phyloP scores from a whole-genome alignment of 2,888 invertebrate species.

The Amblyteles armatorius region DNA sequence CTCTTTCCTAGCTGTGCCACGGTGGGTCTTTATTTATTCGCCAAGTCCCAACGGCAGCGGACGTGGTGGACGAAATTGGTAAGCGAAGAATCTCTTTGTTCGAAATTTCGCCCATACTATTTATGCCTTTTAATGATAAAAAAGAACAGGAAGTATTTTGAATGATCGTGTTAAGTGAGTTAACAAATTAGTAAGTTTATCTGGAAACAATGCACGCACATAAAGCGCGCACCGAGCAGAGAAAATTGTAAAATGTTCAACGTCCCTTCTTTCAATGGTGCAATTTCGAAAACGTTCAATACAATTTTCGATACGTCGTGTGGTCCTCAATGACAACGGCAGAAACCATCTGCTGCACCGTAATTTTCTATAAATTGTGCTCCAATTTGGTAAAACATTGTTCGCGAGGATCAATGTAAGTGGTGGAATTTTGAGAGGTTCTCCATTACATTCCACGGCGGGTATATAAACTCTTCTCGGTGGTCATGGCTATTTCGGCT shows the following conservation, averaged over 20 bases:
- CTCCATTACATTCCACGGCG: not conserved
- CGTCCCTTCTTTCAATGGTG: not conserved
- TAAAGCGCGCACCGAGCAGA: not conserved
- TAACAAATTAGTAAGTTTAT: not conserved
- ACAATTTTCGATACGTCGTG: not conserved
- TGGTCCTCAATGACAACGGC: not conserved
- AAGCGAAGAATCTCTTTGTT: slow-evolving; percentile 4
- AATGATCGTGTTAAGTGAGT: not conserved
- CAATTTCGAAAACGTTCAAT: not conserved
- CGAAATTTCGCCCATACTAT: not conserved
- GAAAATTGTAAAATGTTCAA: not conserved
- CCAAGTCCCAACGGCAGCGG: not conserved
- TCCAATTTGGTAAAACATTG: not conserved
- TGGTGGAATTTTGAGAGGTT: not conserved
- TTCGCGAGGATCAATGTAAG: not conserved
- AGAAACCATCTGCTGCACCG: not conserved
- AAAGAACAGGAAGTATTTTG: not conserved
- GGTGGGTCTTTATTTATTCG: not conserved
- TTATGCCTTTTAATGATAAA: not conserved
- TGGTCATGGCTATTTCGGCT: not conserved
- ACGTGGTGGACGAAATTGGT: not conserved
- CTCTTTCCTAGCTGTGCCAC: not conserved
- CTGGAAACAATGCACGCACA: not conserved
- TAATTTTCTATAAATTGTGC: not conserved
- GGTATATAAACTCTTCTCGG: not conserved